These are phyloP conservation scores for Paedocypris sp. DNA, from an alignment of 2,113 vertebrate genomes.

Conservation along the genomic window DNA sequence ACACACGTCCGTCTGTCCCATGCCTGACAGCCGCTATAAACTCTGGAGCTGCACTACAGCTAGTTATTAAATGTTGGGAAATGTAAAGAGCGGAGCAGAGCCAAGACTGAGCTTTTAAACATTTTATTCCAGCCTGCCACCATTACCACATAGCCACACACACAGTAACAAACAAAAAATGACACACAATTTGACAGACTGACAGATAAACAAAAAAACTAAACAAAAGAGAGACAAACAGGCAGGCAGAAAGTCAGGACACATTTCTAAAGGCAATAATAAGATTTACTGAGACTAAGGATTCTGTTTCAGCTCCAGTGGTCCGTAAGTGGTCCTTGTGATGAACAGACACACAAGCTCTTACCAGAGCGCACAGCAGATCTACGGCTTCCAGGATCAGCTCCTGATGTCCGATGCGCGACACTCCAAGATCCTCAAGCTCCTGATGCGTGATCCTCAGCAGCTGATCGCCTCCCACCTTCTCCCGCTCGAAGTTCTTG, in stretches of 20 bases:
- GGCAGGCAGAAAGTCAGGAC: no score
- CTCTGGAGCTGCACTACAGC: no score
- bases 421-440: constrained; percentile 90
- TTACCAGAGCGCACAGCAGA: constrained; percentile 90
- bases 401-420: constrained; percentile 92
- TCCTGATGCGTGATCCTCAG: constrained; percentile 93
- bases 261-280: no score
- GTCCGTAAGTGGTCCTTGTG: not conserved
- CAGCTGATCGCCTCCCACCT: constrained; percentile 86
- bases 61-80: constrained; percentile 7
- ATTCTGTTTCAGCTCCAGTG: no score
- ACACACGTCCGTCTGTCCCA: not conserved
- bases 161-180: no score
- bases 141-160: no score
- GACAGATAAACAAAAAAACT: no score
- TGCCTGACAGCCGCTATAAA: no score
- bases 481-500: constrained; percentile 90
- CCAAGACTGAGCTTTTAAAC: not conserved
- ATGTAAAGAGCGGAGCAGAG: not conserved
- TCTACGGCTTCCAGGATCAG: constrained; percentile 95
- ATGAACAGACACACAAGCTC: not conserved
- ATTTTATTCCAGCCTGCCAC: not conserved
- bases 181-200: no score
- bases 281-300: no score
- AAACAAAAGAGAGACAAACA: no score